Conservation (phyloP, 2,113 vertebrate species). For the Synchiropus splendidus region DNA sequence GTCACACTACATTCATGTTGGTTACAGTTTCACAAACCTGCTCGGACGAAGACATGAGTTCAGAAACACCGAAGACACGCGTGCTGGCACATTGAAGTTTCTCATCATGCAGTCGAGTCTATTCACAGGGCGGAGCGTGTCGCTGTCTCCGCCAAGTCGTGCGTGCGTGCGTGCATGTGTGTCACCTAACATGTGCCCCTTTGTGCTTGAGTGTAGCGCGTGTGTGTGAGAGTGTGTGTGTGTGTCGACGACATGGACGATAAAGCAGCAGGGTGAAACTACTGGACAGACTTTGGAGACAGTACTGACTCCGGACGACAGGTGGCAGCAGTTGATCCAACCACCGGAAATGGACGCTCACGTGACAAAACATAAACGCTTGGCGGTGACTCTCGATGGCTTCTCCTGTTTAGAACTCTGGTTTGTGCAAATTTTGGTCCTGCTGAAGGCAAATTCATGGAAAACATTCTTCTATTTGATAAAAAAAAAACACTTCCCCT, state of each 20-base stretch:
- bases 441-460: slow-evolving; percentile 30
- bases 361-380: slow-evolving; percentile 35
- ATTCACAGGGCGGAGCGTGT: slow-evolving; percentile 53
- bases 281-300: no score
- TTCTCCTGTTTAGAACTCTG: slow-evolving; percentile 31
- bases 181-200: slow-evolving; percentile 47
- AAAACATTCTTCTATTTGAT: slow-evolving; percentile 12
- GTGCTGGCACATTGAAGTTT: slow-evolving; percentile 61
- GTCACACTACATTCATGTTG: slow-evolving; percentile 63
- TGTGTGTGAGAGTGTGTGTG: neutral
- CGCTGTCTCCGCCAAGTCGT: slow-evolving; percentile 43
- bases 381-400: slow-evolving; percentile 45
- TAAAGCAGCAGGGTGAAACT: no score
- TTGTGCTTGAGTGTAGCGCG: slow-evolving; percentile 63
- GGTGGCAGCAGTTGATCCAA: slow-evolving; percentile 7
- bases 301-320: no score
- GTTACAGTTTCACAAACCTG: slow-evolving; percentile 58
- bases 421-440: slow-evolving; percentile 41
- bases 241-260: slow-evolving; percentile 4
- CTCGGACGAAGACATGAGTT: slow-evolving; percentile 20
- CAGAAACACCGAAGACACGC: slow-evolving; percentile 51
- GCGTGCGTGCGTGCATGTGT: slow-evolving; percentile 64
- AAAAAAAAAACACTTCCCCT: no score
- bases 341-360: slow-evolving; percentile 3
- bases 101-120: slow-evolving; percentile 67